These are phyloP conservation scores for Lytechinus pictus DNA, from an alignment of 35 echinoderm and acorn worm genomes.

Conservation along the genomic window DNA sequence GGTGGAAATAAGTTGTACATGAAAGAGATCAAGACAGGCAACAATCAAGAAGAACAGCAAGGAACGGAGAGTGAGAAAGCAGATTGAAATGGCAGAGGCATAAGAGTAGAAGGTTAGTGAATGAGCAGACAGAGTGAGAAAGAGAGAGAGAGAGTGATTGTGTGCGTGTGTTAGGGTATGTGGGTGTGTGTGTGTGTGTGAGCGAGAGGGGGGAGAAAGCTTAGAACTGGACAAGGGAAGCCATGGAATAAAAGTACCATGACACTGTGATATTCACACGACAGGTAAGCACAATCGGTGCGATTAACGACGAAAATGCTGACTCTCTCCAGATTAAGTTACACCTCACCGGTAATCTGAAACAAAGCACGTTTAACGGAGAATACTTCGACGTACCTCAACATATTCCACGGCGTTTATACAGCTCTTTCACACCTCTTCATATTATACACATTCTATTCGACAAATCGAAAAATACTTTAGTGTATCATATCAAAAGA, in stretches of 20 bases:
- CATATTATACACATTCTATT: neutral
- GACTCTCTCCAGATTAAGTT: slow-evolving; percentile 1
- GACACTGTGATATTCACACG: slow-evolving; percentile 18
- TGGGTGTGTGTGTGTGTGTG: too few species aligned
- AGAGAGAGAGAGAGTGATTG: neutral
- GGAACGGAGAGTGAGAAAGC: neutral
- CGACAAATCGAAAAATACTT: too few species aligned
- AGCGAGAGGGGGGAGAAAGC: neutral
- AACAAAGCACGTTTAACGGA: slow-evolving; percentile 2
- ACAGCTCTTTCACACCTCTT: neutral
- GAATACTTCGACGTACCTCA: neutral
- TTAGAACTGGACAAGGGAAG: neutral
- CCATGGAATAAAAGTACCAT: neutral
- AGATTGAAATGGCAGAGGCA: neutral
- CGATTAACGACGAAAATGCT: slow-evolving; percentile 20
- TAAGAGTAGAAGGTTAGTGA: neutral
- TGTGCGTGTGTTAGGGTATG: too few species aligned
- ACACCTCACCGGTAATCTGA: neutral
- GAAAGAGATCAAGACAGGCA: too few species aligned
- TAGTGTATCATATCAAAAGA: too few species aligned
- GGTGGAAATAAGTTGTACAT: too few species aligned
- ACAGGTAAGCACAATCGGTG: slow-evolving; percentile 12
- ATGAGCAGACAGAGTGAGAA: neutral
- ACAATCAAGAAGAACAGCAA: too few species aligned
- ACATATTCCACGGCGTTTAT: neutral